A percentile compares a stretch with the other conserved stretches of the same genome.
Evolutionary conservation across 2,113 vertebrate genomes (phyloP).

Genomic region (Sterrhoptilus dennistouni): DNA sequence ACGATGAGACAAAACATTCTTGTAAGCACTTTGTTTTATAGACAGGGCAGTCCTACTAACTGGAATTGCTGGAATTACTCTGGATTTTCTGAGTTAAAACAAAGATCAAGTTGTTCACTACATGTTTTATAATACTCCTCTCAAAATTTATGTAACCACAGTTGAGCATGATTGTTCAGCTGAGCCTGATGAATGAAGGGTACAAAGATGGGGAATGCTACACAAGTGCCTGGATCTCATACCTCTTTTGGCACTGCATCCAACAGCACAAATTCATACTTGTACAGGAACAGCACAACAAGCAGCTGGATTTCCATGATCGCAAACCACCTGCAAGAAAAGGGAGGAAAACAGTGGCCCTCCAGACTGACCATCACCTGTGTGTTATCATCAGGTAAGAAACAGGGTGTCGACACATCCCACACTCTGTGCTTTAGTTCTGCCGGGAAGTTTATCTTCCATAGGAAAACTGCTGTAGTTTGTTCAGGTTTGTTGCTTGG

Average conservation of each 20-base stretch:
- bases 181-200: neutral
- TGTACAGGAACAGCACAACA: constrained; percentile 75
- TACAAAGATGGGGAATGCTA: neutral
- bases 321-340: constrained; percentile 79
- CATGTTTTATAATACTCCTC: neutral
- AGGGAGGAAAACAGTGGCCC: neutral
- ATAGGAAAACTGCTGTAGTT: neutral
- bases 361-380: neutral
- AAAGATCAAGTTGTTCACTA: neutral
- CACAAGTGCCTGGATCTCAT: neutral
- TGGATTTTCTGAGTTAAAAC: neutral
- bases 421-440: neutral
- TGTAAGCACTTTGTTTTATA: neutral
- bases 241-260: constrained; percentile 81
- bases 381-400: neutral
- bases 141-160: neutral
- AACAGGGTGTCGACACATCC: neutral
- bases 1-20: neutral
- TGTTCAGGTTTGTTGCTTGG: neutral
- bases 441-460: neutral
- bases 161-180: neutral
- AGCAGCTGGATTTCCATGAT: constrained; percentile 81
- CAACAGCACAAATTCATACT: constrained; percentile 78
- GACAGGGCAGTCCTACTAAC: neutral
- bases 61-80: neutral